Percentiles rank a stretch among this genome's conserved stretches.
phyloP scores from a whole-genome alignment of 2,888 invertebrate species.

The Nebria brevicollis region DNA sequence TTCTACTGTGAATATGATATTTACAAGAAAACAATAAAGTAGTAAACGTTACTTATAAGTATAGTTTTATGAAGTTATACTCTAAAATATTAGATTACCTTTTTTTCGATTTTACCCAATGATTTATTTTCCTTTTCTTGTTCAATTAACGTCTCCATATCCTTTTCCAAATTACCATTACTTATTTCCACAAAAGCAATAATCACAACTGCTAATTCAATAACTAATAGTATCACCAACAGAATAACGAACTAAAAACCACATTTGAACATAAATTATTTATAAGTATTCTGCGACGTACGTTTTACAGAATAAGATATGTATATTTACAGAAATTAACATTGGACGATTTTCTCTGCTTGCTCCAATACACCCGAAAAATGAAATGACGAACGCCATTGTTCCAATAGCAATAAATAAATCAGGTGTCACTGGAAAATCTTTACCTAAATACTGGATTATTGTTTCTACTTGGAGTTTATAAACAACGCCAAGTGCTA shows the following conservation, averaged over 20 bases:
- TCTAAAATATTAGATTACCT: slow-evolving; percentile 20
- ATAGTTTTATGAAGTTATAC: neutral
- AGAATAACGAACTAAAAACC: slow-evolving; percentile 73
- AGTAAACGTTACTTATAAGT: no score
- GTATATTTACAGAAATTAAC: slow-evolving; percentile 26
- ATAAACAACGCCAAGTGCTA: slow-evolving; percentile 46
- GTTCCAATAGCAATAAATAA: slow-evolving; percentile 49
- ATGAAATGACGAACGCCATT: slow-evolving; percentile 42
- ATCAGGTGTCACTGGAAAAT: slow-evolving; percentile 47
- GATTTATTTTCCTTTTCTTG: slow-evolving; percentile 26
- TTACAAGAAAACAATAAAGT: no score
- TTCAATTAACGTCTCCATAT: slow-evolving; percentile 24
- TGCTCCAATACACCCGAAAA: slow-evolving; percentile 49
- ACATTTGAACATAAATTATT: slow-evolving; percentile 16
- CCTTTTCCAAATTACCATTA: slow-evolving; percentile 29
- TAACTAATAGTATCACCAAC: slow-evolving; percentile 72
- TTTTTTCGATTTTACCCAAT: slow-evolving; percentile 15
- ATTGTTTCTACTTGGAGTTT: slow-evolving; percentile 46
- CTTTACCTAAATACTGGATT: slow-evolving; percentile 45
- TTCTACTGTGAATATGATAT: no score
- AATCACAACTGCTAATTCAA: slow-evolving; percentile 73
- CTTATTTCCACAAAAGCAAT: slow-evolving; percentile 66
- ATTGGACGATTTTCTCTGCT: slow-evolving; percentile 44
- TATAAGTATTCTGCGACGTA: no score
- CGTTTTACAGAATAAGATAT: neutral